Conservation (phyloP, 2,888 invertebrate species). For the Neoitamus cyanurus region DNA sequence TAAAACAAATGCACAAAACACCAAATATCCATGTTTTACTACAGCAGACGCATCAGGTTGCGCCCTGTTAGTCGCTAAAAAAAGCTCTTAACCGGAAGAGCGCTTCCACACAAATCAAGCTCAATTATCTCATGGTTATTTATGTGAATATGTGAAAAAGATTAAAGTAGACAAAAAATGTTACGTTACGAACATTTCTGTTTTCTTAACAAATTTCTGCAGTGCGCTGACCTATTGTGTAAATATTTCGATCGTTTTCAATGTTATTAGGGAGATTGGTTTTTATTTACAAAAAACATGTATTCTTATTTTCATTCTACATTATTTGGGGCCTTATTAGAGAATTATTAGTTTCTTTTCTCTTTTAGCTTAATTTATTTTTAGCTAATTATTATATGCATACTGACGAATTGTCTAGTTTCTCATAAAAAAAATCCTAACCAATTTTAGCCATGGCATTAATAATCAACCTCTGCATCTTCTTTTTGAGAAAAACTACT, state of each 20-base stretch:
- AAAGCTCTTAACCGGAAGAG: not conserved
- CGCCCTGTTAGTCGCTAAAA: not conserved
- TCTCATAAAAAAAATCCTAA: too few species aligned
- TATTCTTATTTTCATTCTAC: not conserved
- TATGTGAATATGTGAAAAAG: not conserved
- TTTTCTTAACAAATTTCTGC: not conserved
- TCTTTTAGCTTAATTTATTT: too few species aligned
- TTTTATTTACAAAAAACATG: not conserved
- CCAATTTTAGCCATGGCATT: too few species aligned
- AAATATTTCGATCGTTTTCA: not conserved
- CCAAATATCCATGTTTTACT: not conserved
- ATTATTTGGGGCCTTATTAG: not conserved
- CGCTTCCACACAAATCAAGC: not conserved
- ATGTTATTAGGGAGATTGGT: not conserved
- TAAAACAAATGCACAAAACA: not conserved
- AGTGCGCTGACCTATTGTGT: not conserved
- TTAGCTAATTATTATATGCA: too few species aligned
- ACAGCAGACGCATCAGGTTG: not conserved
- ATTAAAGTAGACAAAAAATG: not conserved
- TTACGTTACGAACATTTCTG: not conserved
- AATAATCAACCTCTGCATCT: too few species aligned
- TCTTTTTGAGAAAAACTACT: too few species aligned
- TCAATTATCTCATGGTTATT: not conserved
- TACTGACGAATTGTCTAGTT: too few species aligned
- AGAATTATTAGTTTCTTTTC: too few species aligned